Evolutionary conservation across 2,888 invertebrate genomes (phyloP).

Genomic region (Exephanes ischioxanthus): DNA sequence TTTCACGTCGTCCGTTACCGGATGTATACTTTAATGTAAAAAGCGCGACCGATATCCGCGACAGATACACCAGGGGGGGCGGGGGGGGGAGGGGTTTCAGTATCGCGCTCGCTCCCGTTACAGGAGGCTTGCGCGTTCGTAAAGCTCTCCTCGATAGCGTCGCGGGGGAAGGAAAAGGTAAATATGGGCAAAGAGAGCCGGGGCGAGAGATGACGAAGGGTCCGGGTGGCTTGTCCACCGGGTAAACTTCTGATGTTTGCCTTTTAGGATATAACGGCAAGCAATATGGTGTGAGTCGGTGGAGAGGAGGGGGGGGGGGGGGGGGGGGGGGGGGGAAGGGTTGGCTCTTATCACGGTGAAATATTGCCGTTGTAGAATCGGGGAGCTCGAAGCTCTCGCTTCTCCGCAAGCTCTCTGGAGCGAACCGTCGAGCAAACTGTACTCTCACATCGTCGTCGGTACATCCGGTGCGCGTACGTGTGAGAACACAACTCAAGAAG

Average conservation of each 20-base stretch:
- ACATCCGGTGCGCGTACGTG: not conserved
- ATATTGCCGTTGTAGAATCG: slow-evolving; percentile 60
- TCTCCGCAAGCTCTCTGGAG: slow-evolving; percentile 13
- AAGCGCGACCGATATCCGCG: not conserved
- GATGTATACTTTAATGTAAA: slow-evolving; percentile 29
- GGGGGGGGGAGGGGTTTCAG: not conserved
- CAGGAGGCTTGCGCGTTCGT: slow-evolving; percentile 22
- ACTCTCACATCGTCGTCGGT: slow-evolving; percentile 1
- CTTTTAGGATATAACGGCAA: slow-evolving; percentile 43
- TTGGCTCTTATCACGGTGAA: slow-evolving; percentile 63
- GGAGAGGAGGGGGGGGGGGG: too few species aligned
- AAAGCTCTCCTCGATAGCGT: slow-evolving; percentile 46
- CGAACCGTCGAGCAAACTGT: not conserved
- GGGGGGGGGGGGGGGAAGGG: not conserved
- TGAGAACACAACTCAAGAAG: not conserved
- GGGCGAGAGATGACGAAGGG: slow-evolving; percentile 9
- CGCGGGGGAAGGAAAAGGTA: not conserved
- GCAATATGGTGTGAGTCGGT: too few species aligned
- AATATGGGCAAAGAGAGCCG: slow-evolving; percentile 7
- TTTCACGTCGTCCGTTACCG: not conserved
- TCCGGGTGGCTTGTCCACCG: slow-evolving; percentile 44
- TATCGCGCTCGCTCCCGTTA: slow-evolving; percentile 43
- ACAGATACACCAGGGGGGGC: not conserved
- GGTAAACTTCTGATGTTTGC: slow-evolving; percentile 65
- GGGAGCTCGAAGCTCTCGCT: slow-evolving; percentile 26